phyloP scores from a whole-genome alignment of 2,797 vertebrate genomes.

The Galaxias olidus region DNA sequence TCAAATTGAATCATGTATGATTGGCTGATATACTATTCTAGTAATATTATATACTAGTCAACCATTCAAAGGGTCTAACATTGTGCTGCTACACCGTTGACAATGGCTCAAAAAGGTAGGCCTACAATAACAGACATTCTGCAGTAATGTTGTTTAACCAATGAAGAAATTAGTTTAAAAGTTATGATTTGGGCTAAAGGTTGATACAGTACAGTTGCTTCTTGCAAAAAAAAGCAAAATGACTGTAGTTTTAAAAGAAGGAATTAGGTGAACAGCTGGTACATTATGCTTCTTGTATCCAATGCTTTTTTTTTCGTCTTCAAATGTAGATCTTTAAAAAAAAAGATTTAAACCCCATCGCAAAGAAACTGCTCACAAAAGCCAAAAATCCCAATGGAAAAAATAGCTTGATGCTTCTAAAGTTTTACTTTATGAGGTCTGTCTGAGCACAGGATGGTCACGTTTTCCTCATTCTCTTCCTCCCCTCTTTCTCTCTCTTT shows the following conservation, averaged over 20 bases:
- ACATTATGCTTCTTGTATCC: neutral
- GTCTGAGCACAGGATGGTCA: constrained; percentile 50
- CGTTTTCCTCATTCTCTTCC: constrained; percentile 35
- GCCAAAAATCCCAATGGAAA: constrained; percentile 23
- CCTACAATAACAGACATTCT: constrained; percentile 42
- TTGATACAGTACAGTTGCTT: constrained; percentile 14
- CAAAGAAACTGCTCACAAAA: constrained; percentile 25
- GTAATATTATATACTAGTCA: too few relatives aligned
- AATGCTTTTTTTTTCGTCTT: too few relatives aligned
- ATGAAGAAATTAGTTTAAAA: constrained; percentile 64
- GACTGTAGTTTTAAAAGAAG: neutral
- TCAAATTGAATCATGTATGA: too few relatives aligned
- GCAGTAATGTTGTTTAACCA: constrained; percentile 68
- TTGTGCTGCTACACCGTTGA: constrained; percentile 2
- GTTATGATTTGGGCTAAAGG: constrained; percentile 63
- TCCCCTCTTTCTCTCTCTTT: constrained; percentile 29
- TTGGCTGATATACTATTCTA: too few relatives aligned
- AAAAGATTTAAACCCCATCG: constrained; percentile 3
- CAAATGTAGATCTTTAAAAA: neutral
- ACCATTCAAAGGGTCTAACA: too few relatives aligned
- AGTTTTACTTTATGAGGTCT: constrained; percentile 48
- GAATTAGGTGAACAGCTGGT: constrained; percentile 6
- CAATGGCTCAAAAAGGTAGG: constrained; percentile 31
- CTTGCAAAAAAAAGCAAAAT: neutral
- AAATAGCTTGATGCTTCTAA: constrained; percentile 23